These are phyloP conservation scores for Bellardia bayeri DNA, from an alignment of 2,888 invertebrate genomes.

Conservation along the genomic window DNA sequence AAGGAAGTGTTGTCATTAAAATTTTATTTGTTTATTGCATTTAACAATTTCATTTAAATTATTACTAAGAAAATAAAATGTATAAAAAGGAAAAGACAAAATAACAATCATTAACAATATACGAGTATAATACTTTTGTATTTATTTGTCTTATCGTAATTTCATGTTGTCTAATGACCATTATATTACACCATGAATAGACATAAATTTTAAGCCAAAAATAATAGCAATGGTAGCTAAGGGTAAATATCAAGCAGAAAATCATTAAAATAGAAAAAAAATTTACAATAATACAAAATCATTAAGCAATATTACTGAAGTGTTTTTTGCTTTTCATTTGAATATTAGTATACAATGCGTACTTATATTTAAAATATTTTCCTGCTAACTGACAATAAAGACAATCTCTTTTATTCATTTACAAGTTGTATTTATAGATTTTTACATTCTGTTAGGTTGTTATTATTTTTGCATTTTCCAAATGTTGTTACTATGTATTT, in stretches of 20 bases:
- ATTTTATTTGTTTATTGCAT: conserved; percentile 43
- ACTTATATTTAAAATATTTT: not conserved
- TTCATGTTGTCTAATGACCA: conserved; percentile 56
- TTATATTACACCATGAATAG: conserved; percentile 44
- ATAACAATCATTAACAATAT: not conserved
- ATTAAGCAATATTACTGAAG: conserved; percentile 40
- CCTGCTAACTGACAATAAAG: conserved; percentile 44
- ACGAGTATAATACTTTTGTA: not conserved
- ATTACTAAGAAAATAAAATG: not conserved
- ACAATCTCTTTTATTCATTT: conserved; percentile 44
- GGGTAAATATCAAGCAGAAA: not conserved
- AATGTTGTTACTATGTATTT: not conserved
- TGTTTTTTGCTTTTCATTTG: not conserved
- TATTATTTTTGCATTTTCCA: not conserved
- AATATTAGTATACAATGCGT: not conserved
- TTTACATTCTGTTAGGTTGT: not conserved
- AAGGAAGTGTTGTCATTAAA: conserved; percentile 23
- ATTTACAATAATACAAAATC: conserved; percentile 39
- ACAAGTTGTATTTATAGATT: conserved; percentile 17
- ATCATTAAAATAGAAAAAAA: not conserved
- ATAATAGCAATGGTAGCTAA: conserved; percentile 20
- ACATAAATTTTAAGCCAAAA: conserved; percentile 50
- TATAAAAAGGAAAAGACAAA: not conserved
- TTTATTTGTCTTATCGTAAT: conserved; percentile 48
- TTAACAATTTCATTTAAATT: conserved; percentile 28